Evolutionary conservation across 2,113 vertebrate species (phyloP).

Genomic region (Apus apus): DNA sequence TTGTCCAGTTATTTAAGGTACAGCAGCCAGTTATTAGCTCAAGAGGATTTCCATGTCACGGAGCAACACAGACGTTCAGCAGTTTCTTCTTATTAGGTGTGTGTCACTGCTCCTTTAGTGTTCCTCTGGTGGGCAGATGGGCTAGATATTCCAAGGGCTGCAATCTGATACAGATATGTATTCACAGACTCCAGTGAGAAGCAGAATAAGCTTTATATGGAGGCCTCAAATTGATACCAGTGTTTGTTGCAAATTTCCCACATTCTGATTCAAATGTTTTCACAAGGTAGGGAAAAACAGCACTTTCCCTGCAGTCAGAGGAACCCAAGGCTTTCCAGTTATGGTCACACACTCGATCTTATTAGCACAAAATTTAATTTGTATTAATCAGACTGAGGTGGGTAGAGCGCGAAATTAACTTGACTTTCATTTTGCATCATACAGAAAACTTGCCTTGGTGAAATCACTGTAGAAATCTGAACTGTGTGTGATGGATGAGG

Average conservation of each 20-base stretch:
- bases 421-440: conserved; percentile 50
- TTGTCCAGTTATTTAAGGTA: neutral
- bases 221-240: neutral
- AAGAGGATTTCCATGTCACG: neutral
- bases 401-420: conserved; percentile 65
- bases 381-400: conserved; percentile 50
- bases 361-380: conserved; percentile 57
- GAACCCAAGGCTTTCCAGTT: conserved; percentile 40
- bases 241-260: conserved; percentile 21
- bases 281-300: neutral
- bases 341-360: neutral
- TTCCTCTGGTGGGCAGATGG: neutral
- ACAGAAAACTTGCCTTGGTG: conserved; percentile 6
- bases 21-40: neutral
- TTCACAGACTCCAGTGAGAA: neutral
- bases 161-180: neutral
- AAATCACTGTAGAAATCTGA: conserved; percentile 13
- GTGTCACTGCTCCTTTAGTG: neutral
- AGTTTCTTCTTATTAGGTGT: neutral
- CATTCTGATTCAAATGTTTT: conserved; percentile 25
- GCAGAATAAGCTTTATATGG: neutral
- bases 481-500: conserved; percentile 38
- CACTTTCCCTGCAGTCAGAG: conserved; percentile 15
- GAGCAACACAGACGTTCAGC: conserved; percentile 1
- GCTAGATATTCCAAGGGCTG: conserved; percentile 3